phyloP scores from a whole-genome alignment of 1,140 invertebrate genomes.

The Hormaphis cornu region DNA sequence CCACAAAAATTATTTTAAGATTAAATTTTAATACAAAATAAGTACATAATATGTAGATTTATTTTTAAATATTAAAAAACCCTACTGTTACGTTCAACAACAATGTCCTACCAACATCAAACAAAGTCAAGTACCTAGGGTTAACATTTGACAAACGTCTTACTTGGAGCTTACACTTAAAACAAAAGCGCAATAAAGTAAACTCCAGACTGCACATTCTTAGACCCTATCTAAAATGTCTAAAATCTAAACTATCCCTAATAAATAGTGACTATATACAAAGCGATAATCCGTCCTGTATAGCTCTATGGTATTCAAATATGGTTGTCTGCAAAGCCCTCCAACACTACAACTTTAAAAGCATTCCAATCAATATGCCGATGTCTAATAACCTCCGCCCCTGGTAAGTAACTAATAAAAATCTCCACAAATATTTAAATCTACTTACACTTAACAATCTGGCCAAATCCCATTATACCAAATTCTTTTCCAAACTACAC shows the following conservation, averaged over 20 bases:
- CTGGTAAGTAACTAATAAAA: too few species aligned
- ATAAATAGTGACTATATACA: background rate
- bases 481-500: too few species aligned
- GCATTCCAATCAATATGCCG: background rate
- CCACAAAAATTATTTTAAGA: too few species aligned
- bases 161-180: background rate
- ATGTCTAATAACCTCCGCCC: background rate
- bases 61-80: too few species aligned
- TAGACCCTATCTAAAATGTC: too few species aligned
- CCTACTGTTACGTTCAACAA: background rate
- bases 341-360: too few species aligned
- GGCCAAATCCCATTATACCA: too few species aligned
- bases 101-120: background rate
- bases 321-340: background rate
- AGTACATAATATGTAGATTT: too few species aligned
- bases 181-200: background rate
- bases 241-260: too few species aligned
- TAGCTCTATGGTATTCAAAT: background rate
- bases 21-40: too few species aligned
- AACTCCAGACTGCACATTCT: background rate
- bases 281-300: background rate
- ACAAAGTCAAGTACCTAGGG: conserved; percentile 15
- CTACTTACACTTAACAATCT: background rate
- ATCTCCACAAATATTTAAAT: too few species aligned
- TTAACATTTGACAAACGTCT: background rate